Evolutionary conservation across 2,888 invertebrate genomes (phyloP).

Genomic region (Ophion ellenae): DNA sequence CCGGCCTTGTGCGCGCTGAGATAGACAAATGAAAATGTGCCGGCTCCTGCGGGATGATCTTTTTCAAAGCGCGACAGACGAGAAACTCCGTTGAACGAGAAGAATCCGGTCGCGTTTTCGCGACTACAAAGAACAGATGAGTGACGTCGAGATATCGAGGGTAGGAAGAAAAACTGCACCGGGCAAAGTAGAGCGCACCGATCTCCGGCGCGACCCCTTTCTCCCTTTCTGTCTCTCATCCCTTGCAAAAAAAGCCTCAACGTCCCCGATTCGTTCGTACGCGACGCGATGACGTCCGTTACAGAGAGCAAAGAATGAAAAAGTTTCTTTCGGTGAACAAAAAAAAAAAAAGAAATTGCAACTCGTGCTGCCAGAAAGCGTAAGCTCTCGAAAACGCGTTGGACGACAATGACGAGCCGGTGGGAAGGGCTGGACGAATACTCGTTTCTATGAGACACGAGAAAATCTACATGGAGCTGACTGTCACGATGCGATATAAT

Average conservation of each 20-base stretch:
- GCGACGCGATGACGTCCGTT: conserved; percentile 43
- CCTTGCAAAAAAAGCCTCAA: conserved; percentile 15
- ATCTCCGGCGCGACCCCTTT: neutral
- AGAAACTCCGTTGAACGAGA: conserved; percentile 6
- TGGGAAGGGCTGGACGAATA: conserved; percentile 29
- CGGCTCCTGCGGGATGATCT: neutral
- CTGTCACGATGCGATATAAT: conserved; percentile 41
- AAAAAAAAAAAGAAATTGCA: conserved; percentile 4
- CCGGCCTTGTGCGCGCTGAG: neutral
- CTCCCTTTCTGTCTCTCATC: conserved; percentile 20
- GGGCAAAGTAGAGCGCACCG: conserved; percentile 28
- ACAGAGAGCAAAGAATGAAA: conserved; percentile 50
- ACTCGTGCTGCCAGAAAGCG: conserved; percentile 26
- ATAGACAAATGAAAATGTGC: neutral
- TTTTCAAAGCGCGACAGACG: neutral
- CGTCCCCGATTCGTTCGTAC: conserved; percentile 49
- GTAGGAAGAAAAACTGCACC: conserved; percentile 30
- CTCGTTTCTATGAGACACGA: conserved; percentile 46
- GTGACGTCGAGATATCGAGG: conserved; percentile 29
- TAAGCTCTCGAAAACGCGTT: conserved; percentile 30
- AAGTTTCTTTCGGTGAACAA: conserved; percentile 42
- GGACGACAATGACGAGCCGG: conserved; percentile 48
- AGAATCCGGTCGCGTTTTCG: conserved; percentile 19
- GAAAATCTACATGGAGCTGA: conserved; percentile 45
- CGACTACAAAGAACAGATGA: conserved; percentile 43